phyloP scores from a whole-genome alignment of 1,140 invertebrate genomes.

The Bombyx mandarina region DNA sequence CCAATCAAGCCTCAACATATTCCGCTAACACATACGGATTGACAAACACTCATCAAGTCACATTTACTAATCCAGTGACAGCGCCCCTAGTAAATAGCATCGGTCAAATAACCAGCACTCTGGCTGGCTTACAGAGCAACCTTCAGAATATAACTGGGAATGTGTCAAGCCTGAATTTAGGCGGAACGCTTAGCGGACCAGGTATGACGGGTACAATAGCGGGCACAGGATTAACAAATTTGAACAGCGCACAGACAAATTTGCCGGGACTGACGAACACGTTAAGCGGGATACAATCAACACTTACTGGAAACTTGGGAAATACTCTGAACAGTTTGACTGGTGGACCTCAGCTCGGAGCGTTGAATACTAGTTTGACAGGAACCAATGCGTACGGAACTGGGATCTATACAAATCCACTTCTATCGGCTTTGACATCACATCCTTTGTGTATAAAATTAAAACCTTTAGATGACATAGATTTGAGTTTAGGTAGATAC shows the following conservation, averaged over 20 bases:
- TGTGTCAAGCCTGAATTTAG: constrained; percentile 54
- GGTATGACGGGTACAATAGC: constrained; percentile 51
- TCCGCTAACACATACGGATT: constrained; percentile 62
- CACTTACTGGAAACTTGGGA: constrained; percentile 50
- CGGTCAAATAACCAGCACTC: constrained; percentile 63
- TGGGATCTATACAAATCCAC: constrained; percentile 74
- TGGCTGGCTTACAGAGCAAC: constrained; percentile 64
- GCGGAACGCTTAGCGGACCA: constrained; percentile 39
- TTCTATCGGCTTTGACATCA: constrained; percentile 66
- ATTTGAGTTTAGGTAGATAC: constrained; percentile 73
- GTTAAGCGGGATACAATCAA: constrained; percentile 53
- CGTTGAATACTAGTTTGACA: constrained; percentile 61
- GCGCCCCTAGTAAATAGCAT: constrained; percentile 65
- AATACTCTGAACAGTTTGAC: constrained; percentile 61
- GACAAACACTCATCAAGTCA: constrained; percentile 68
- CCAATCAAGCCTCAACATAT: constrained; percentile 59
- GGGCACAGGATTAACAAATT: constrained; percentile 47
- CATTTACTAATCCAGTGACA: constrained; percentile 70
- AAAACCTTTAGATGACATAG: constrained; percentile 79
- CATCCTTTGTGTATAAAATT: constrained; percentile 75
- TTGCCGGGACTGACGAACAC: constrained; percentile 54
- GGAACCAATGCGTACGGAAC: constrained; percentile 58
- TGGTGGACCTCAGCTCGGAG: constrained; percentile 62
- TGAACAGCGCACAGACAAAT: constrained; percentile 61
- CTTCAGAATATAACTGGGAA: constrained; percentile 62